Conservation (phyloP, 1,140 invertebrate species). For the Philaenus spumarius region DNA sequence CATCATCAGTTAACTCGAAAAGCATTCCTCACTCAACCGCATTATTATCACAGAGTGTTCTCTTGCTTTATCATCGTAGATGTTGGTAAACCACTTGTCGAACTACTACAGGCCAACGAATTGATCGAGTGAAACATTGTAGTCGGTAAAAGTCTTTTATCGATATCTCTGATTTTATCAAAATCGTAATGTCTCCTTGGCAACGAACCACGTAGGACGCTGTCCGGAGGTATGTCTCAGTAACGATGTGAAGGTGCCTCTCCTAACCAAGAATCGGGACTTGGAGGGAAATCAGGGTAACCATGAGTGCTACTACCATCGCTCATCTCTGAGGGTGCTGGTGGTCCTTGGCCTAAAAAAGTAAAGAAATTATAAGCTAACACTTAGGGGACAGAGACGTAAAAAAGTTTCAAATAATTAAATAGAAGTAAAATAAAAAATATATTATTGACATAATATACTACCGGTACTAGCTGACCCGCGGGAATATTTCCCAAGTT, state of each 20-base stretch:
- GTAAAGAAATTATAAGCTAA: background rate
- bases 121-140: no score
- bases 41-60: no score
- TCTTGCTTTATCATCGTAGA: no score
- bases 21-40: no score
- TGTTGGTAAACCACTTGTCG: no score
- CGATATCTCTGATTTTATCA: no score
- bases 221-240: conserved; percentile 42
- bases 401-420: background rate
- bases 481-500: no score
- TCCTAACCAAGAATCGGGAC: conserved; percentile 85
- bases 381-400: background rate
- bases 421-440: background rate
- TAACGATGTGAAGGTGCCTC: conserved; percentile 52
- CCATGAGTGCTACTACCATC: conserved; percentile 68
- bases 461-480: no score
- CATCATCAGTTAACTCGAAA: no score
- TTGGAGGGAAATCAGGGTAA: conserved; percentile 87
- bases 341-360: conserved; percentile 49
- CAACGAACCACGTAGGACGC: conserved; percentile 31
- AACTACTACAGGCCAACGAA: no score
- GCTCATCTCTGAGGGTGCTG: conserved; percentile 68
- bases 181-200: conserved; percentile 19
- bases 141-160: no score
- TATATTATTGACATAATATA: no score